phyloP scores from a whole-genome alignment of 2,888 invertebrate genomes.

The Machimus atricapillus region DNA sequence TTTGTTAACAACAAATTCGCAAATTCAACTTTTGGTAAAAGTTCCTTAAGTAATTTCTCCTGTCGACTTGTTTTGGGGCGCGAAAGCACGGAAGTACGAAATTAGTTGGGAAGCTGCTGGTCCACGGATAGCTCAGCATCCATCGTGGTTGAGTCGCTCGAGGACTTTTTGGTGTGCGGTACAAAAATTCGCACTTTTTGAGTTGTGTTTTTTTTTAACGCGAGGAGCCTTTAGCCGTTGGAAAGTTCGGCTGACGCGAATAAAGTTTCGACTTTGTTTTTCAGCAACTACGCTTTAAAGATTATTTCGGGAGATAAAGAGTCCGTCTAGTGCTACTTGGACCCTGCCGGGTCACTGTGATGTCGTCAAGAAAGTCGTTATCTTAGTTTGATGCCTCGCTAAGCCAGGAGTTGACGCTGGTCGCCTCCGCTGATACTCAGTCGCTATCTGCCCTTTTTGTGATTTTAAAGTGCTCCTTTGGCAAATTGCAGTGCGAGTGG shows the following conservation, averaged over 20 bases:
- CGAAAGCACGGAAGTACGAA: neutral
- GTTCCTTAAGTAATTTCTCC: conserved; percentile 14
- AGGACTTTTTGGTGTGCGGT: neutral
- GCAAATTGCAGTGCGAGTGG: neutral
- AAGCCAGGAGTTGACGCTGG: neutral
- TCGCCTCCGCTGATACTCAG: neutral
- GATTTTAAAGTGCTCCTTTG: neutral
- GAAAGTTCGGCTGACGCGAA: neutral
- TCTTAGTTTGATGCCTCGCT: conserved; percentile 4
- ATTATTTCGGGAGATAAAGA: conserved; percentile 5
- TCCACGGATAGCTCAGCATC: neutral
- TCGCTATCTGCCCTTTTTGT: neutral
- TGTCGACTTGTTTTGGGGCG: neutral
- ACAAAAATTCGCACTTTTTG: neutral
- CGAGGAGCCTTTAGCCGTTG: neutral
- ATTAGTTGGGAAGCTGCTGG: neutral
- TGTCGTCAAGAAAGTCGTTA: conserved; percentile 30
- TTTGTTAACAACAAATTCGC: neutral
- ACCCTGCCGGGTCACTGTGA: conserved; percentile 2
- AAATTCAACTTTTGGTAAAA: neutral
- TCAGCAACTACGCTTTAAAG: conserved; percentile 10
- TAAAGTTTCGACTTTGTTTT: conserved; percentile 6
- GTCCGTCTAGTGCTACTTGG: conserved; percentile 2
- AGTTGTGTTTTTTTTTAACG: neutral
- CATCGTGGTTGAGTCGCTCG: neutral